phyloP scores from a whole-genome alignment of 2,888 invertebrate species.

The Eristalis pertinax region DNA sequence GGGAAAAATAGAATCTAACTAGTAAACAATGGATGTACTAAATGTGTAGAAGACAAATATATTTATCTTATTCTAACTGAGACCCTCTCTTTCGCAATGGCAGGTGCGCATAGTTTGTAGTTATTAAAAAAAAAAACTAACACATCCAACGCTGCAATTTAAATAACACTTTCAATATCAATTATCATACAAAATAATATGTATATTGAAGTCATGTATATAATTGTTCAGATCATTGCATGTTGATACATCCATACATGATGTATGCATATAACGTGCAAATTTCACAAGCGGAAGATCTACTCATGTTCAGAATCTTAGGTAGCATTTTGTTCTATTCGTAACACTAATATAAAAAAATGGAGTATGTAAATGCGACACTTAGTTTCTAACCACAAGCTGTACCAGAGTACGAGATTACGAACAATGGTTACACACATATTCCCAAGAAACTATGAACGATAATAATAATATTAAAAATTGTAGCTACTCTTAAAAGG shows the following conservation, averaged over 20 bases:
- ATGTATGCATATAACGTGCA: not conserved
- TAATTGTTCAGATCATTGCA: slow-evolving; percentile 5
- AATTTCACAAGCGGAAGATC: not conserved
- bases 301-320: not conserved
- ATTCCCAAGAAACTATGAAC: slow-evolving; percentile 6
- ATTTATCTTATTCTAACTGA: not conserved
- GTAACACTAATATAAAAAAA: not conserved
- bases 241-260: not conserved
- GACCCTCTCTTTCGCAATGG: not conserved
- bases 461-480: not conserved
- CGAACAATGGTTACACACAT: not conserved
- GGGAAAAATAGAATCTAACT: slow-evolving; percentile 3
- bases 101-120: not conserved
- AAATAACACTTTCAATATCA: not conserved
- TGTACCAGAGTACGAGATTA: not conserved
- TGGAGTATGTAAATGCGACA: not conserved
- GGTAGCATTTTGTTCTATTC: not conserved
- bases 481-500: slow-evolving; percentile 4
- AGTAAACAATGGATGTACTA: slow-evolving; percentile 29
- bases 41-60: slow-evolving; percentile 28
- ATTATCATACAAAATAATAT: not conserved
- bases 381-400: not conserved
- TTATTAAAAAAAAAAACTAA: slow-evolving; percentile 36
- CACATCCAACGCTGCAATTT: not conserved
- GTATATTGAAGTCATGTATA: not conserved